Base-by-base conservation (phyloP, 2,888 invertebrate species). In the Tiphia femorata region DNA sequence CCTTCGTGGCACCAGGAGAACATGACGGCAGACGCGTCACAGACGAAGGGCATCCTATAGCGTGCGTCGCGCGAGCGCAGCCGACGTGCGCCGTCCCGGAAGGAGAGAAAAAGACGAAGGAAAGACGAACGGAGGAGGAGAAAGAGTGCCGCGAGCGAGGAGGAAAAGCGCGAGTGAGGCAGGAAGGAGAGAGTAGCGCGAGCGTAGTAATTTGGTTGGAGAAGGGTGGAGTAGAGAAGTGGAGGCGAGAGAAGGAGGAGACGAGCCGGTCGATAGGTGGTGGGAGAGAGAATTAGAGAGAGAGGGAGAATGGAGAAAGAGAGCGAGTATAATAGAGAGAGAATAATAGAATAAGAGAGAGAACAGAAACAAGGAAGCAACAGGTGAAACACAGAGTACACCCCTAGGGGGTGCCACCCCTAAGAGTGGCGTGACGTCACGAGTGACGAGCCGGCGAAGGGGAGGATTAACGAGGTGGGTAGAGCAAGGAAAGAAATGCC, bases 1-100 rank as follows among this genome's bases (percentile, higher is more conserved):
- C 76, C 73, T 79, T 78, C 76, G 76, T 61, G 73, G 63, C 70
- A 82, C 74, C 82, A 82, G 82, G 82, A 72, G 79, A 81, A 73
- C 81, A 82, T 77, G 73, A 60, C 20, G 49, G 62, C 43, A 68
- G 58, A 62, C 63, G 62, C 60, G 58, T 64, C 33, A 61, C 58
- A 49, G 67, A 73, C 75, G 64, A 74, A 74, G 76, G 72, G 67
- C 64, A 67, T 65, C 64, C 69, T 68, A 72, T 70, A 71, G 58
- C 61, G n/a, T n/a, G 62, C 44, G 53, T 42, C 38, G 41, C 23
- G 12, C 37, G 33, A 47, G 44, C 38, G 27, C n/a, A n/a, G n/a
- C n/a, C n/a, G n/a, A n/a, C n/a, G n/a, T n/a, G n/a, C n/a, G n/a
- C n/a, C n/a, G n/a, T n/a, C n/a, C n/a, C n/a, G 54, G 54, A 52